Percentiles rank a stretch among this genome's conserved stretches.
Evolutionary conservation across 1,140 invertebrate genomes (phyloP).

Genomic region (Caerostris extrusa): DNA sequence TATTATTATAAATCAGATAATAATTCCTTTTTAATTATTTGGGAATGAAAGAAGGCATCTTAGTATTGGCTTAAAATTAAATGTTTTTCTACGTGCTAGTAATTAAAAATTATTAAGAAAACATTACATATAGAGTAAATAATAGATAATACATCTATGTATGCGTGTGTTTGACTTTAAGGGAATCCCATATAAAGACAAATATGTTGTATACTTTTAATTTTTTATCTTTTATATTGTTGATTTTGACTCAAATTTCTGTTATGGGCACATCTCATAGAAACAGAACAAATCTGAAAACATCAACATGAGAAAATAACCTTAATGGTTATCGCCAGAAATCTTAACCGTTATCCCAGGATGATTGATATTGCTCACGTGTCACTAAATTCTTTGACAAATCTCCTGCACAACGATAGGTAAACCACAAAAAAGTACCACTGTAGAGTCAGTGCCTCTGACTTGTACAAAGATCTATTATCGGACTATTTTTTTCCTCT

Average conservation of each 20-base stretch:
- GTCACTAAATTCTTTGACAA: conserved; percentile 38
- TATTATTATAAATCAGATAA: too few species aligned
- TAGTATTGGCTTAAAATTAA: too few species aligned
- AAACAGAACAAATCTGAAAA: neutral
- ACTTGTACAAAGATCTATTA: conserved; percentile 55
- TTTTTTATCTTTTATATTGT: neutral
- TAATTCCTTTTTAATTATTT: too few species aligned
- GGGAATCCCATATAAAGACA: too few species aligned
- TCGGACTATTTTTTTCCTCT: conserved; percentile 5
- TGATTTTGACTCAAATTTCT: neutral
- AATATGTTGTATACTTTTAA: too few species aligned
- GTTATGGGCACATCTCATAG: neutral
- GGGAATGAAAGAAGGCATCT: too few species aligned
- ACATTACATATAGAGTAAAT: too few species aligned
- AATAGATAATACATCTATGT: too few species aligned
- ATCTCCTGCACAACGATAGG: neutral
- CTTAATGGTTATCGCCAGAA: conserved; percentile 22
- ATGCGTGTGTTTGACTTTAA: too few species aligned
- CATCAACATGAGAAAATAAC: neutral
- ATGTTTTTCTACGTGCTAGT: too few species aligned
- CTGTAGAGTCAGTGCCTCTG: neutral
- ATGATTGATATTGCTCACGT: conserved; percentile 1
- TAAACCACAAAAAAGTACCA: neutral
- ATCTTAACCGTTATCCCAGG: neutral
- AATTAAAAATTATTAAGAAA: too few species aligned